Evolutionary conservation across 2,888 invertebrate genomes (phyloP), one percentile per base, ranked within the genome.

Genomic region (Apodemia duryi): DNA sequence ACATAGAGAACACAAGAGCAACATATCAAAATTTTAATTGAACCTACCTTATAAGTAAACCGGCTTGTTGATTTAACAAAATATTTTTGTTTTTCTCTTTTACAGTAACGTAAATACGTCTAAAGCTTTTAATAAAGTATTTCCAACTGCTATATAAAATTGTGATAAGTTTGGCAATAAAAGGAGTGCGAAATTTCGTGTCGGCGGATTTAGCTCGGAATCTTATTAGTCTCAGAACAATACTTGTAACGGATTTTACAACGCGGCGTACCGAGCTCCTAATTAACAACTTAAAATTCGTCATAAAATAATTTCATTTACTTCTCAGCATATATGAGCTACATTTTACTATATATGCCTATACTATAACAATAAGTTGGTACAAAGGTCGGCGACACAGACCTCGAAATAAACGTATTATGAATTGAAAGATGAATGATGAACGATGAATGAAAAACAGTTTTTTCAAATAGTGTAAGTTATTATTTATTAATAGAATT

Each of bases 231-330:
- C 57, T 57, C 57, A 32, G 57, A 57, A 57, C 57, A 57, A 57
- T 57, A 57, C 57, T 57, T 57, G 57, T 57, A 13, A 29, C 57
- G 57, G 57, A 32, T 57, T 57, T 57, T 57, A 57, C 57, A 57
- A 13, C 57, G 57, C 57, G 32, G 57, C 57, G 57, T 32, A 32
- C 29, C 57, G 57, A 29, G 32, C 29, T 29, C 57, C 29, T 57
- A 57, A 57, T 57, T 57, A 57, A 57, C 29, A 9, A 29, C 29
- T 29, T 57, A 13, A 57, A 57, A 57, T 57, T 57, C 21, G 3
- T 32, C 11, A 57, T 52, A 28, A 57, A 57, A 32, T 57, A 57
- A 54, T 32, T 29, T 57, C 13, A 13, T 70, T 70, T 13, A 67
- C 67, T n/a, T 46, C 46, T 46, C 13, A 46, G 11, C 13, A 43